Percentiles rank a stretch among this genome's conserved stretches.
Evolutionary conservation across 2,797 vertebrate genomes (phyloP).

Genomic region (Peromyscus attwateri): DNA sequence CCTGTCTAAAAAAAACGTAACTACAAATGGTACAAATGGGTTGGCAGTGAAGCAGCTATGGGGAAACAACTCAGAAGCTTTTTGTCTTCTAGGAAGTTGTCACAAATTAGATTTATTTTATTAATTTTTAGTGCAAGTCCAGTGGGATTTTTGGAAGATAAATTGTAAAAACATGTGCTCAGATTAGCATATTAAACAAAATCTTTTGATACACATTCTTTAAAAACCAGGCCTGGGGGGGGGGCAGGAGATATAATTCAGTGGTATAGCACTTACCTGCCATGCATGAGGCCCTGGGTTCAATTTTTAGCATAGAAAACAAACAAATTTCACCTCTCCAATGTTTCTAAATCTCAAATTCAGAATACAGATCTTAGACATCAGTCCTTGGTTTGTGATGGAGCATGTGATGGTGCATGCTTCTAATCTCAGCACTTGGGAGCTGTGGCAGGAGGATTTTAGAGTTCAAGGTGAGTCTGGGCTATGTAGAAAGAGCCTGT

Average conservation of each 20-base stretch:
- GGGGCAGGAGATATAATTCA: neutral
- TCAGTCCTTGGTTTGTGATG: neutral
- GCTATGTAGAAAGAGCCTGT: neutral
- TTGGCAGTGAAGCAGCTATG: slow-evolving; percentile 14
- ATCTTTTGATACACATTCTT: neutral
- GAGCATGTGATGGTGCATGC: neutral
- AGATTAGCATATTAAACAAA: neutral
- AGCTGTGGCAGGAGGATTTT: neutral
- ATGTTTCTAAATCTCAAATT: neutral
- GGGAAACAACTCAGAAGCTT: neutral
- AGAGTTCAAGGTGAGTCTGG: neutral
- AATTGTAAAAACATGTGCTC: neutral
- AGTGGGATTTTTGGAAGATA: neutral
- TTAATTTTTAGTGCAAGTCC: neutral
- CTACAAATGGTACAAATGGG: neutral
- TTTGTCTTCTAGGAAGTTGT: neutral
- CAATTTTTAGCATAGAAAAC: neutral
- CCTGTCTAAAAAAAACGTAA: neutral
- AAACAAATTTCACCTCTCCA: neutral
- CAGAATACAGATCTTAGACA: neutral
- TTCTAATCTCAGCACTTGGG: neutral
- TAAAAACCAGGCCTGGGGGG: neutral
- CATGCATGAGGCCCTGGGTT: neutral
- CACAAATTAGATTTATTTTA: neutral
- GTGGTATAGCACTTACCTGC: neutral